Percentiles rank a stretch among this genome's conserved stretches.
phyloP scores from a whole-genome alignment of 92 coral and sea anemone genomes.

The Umimayanthus kanabou region DNA sequence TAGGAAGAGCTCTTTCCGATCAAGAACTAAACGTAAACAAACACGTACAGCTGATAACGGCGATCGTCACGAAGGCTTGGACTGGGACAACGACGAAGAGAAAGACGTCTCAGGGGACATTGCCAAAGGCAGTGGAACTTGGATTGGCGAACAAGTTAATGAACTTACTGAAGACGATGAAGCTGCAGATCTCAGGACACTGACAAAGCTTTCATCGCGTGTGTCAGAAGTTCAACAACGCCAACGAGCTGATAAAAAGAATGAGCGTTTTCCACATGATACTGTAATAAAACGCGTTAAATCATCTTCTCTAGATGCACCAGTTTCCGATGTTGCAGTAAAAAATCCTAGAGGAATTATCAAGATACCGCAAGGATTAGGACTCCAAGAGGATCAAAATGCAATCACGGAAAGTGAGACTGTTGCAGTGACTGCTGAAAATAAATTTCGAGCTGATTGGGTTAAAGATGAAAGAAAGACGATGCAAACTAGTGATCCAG shows the following conservation, averaged over 20 bases:
- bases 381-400: constrained; percentile 20
- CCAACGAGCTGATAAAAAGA: background rate
- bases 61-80: constrained; percentile 40
- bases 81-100: constrained; percentile 32
- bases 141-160: background rate
- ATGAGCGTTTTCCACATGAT: background rate
- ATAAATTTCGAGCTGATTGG: constrained; percentile 12
- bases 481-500: background rate
- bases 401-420: constrained; percentile 16
- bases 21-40: constrained; percentile 26
- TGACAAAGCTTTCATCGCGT: background rate
- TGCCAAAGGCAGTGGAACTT: background rate
- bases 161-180: background rate
- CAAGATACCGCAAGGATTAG: constrained; percentile 72
- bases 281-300: background rate
- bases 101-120: background rate
- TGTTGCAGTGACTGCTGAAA: background rate
- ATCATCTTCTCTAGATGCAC: constrained; percentile 2
- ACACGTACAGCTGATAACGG: constrained; percentile 15
- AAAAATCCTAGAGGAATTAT: constrained; percentile 72
- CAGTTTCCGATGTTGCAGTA: background rate
- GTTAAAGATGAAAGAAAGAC: constrained; percentile 12
- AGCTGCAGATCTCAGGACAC: background rate
- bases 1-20: constrained; percentile 17
- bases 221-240: background rate